phyloP scores from a whole-genome alignment of 2,797 vertebrate species.

The Channa striata region DNA sequence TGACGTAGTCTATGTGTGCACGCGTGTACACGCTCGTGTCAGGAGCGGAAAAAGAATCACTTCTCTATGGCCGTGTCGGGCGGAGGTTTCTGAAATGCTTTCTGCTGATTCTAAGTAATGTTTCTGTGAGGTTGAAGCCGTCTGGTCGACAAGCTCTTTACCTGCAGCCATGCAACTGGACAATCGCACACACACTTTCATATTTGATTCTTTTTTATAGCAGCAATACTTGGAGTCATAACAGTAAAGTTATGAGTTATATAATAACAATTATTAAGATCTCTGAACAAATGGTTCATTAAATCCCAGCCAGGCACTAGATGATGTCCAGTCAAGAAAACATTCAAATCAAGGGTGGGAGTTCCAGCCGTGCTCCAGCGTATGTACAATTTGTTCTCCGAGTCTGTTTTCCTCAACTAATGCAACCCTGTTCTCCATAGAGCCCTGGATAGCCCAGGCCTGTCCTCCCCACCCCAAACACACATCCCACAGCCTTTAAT shows the following conservation, averaged over 20 bases:
- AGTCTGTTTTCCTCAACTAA: conserved; percentile 66
- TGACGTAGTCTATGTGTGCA: background rate
- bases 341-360: conserved; percentile 50
- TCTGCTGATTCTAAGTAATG: conserved; percentile 70
- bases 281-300: conserved; percentile 3
- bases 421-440: conserved; percentile 65
- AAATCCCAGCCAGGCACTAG: conserved; percentile 32
- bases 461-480: conserved; percentile 70
- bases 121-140: conserved; percentile 69
- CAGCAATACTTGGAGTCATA: no score
- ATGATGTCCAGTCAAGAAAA: conserved; percentile 46
- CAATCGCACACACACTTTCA: conserved; percentile 14
- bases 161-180: conserved; percentile 24
- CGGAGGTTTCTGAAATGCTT: conserved; percentile 66
- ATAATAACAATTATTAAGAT: conserved; percentile 30
- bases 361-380: conserved; percentile 43
- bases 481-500: conserved; percentile 76
- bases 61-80: conserved; percentile 26
- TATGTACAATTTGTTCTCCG: conserved; percentile 66
- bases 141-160: conserved; percentile 68
- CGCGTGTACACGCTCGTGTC: background rate
- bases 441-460: conserved; percentile 56
- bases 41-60: background rate
- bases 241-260: background rate
- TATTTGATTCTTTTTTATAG: no score